phyloP scores from a whole-genome alignment of 2,888 invertebrate genomes.

The Drosophila ezoana region DNA sequence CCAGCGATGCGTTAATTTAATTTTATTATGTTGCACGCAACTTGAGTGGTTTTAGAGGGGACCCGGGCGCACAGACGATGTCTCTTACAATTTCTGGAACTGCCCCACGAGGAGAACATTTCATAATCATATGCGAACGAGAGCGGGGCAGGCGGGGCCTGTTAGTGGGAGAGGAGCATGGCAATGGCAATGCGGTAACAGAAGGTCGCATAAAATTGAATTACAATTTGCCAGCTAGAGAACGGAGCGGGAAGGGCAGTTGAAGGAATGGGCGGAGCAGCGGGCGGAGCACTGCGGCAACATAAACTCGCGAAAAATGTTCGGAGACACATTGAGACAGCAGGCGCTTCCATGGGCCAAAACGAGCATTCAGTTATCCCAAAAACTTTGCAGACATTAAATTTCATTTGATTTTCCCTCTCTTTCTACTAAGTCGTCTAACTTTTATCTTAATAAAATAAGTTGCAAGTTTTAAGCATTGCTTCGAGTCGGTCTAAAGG shows the following conservation, averaged over 20 bases:
- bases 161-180: neutral
- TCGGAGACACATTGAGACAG: slow-evolving; percentile 18
- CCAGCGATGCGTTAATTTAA: slow-evolving; percentile 71
- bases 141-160: neutral
- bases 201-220: slow-evolving; percentile 80
- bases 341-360: slow-evolving; percentile 39
- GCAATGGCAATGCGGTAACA: slow-evolving; percentile 59
- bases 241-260: slow-evolving; percentile 2
- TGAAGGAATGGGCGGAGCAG: neutral
- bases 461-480: slow-evolving; percentile 73
- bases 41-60: slow-evolving; percentile 61
- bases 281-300: slow-evolving; percentile 54
- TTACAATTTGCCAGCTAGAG: slow-evolving; percentile 59
- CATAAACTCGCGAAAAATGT: slow-evolving; percentile 45
- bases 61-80: slow-evolving; percentile 19
- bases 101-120: slow-evolving; percentile 36
- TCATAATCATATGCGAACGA: slow-evolving; percentile 76
- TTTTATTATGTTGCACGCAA: slow-evolving; percentile 75
- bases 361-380: slow-evolving; percentile 57
- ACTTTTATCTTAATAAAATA: slow-evolving; percentile 81
- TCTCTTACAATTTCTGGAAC: slow-evolving; percentile 37
- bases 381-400: slow-evolving; percentile 79
- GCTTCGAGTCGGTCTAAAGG: slow-evolving; percentile 6
- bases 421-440: slow-evolving; percentile 36
- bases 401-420: slow-evolving; percentile 73